phyloP scores from a whole-genome alignment of 2,113 vertebrate species.

The Theristicus caerulescens region DNA sequence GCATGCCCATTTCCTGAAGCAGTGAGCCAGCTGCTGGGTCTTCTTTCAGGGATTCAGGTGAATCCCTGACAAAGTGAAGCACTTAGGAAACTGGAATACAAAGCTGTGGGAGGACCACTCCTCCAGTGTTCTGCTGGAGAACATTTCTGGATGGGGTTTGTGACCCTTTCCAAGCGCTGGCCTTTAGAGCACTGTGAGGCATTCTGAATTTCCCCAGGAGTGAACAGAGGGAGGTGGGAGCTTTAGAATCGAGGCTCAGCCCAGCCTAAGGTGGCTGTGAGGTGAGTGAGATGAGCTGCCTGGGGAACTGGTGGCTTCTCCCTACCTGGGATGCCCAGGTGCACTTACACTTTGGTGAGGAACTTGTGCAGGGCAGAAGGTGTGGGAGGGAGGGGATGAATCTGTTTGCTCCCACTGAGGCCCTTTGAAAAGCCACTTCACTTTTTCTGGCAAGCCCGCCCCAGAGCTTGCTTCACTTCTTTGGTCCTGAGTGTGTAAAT shows the following conservation, averaged over 20 bases:
- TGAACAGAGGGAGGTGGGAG: background rate
- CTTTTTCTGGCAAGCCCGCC: background rate
- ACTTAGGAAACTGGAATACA: background rate
- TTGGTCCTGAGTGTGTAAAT: constrained; percentile 72
- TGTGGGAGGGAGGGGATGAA: background rate
- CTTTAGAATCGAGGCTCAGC: background rate
- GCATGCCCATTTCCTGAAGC: background rate
- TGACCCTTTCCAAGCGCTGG: background rate
- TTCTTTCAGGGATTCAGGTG: background rate
- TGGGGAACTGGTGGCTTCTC: background rate
- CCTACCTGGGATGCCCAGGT: background rate
- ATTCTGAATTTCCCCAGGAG: background rate
- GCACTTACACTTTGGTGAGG: background rate
- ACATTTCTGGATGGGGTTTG: background rate
- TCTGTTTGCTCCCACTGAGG: background rate
- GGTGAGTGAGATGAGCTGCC: background rate
- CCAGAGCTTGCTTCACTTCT: constrained; percentile 57
- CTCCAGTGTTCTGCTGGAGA: background rate
- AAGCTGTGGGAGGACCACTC: background rate
- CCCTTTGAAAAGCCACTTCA: background rate
- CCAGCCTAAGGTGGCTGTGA: background rate
- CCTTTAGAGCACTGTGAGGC: background rate
- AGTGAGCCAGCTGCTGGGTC: background rate
- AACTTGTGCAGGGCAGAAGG: background rate
- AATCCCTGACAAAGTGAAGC: background rate